Evolutionary conservation across 2,888 invertebrate genomes (phyloP).

Genomic region (Drosophila anceps): DNA sequence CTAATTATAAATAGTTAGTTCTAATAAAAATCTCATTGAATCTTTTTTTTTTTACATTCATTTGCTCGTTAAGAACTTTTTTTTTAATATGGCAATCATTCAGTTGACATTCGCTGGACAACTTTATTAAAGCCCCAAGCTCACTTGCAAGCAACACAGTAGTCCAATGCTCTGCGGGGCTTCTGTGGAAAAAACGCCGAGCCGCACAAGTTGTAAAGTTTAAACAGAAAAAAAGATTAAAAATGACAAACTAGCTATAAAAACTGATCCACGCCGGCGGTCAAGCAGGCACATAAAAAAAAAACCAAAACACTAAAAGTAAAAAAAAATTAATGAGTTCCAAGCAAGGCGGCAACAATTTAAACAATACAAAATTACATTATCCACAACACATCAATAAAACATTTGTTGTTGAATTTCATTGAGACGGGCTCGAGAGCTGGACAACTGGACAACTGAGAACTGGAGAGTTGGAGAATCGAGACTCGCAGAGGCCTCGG

Average conservation of each 20-base stretch:
- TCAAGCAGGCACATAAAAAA: conserved; percentile 32
- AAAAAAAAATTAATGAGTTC: conserved; percentile 25
- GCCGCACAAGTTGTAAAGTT: conserved; percentile 8
- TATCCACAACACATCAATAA: conserved; percentile 59
- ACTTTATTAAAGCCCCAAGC: conserved; percentile 11
- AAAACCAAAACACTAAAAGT: conserved; percentile 2
- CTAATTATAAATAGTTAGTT: background rate
- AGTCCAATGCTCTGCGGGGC: conserved; percentile 44
- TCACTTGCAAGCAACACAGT: conserved; percentile 35
- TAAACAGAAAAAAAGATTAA: conserved; percentile 19
- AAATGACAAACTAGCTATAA: conserved; percentile 40
- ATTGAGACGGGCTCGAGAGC: conserved; percentile 28
- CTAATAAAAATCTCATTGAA: background rate
- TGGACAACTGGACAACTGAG: conserved; percentile 15
- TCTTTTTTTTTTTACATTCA: background rate
- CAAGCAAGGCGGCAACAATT: conserved; percentile 43
- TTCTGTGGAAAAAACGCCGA: conserved; percentile 3
- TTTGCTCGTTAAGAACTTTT: background rate
- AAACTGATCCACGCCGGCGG: conserved; percentile 47
- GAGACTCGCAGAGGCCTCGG: conserved; percentile 29
- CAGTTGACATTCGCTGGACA: conserved; percentile 2
- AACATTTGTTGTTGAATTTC: conserved; percentile 42
- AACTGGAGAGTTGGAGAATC: conserved; percentile 17
- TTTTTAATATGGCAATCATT: background rate
- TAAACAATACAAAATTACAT: conserved; percentile 56